Base-by-base conservation (phyloP, 2,113 vertebrate genomes). In the Triplophysa tibetana region DNA sequence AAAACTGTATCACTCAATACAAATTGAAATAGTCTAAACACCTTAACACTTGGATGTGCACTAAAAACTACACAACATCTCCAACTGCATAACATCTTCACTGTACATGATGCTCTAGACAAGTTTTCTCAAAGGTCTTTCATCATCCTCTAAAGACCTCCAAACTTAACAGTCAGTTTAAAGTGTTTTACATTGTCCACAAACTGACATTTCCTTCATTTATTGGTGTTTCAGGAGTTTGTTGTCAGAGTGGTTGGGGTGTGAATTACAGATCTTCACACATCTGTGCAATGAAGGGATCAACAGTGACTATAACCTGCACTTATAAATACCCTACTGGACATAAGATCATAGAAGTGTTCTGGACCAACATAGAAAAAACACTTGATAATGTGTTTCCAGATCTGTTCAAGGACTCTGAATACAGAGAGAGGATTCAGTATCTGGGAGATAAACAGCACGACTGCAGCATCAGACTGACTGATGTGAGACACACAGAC, bases 281-380 rank as follows among this genome's bases (percentile, higher is more conserved):
- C 3, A 33, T 29, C n/a, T 83, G 82, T 65, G 72, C 58, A 64
- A 12, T 83, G 65, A 60, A 77, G 13, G 8, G 29, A 5, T 83
- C 82, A 74, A 41, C 77, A 70, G 82, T 83, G 82, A 58, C 50
- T 33, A 70, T 83, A 11, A 60, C 10, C 13, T 62, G 48, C 38
- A 8, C 65, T 8, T 83, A 62, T 43, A 63, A 14, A 48, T 12
- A 78, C 1, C 75, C 62, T 66, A 0, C 21, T 56, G 17, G 4
- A 33, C 0, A 2, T 68, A 6, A 41, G 29, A 60, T 3, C 17
- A 13, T 8, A 9, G 24, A 2, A 6, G 29, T 0, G 0, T 74
- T 67, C 43, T 82, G 81, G 75, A 0, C 52, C 0, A 79, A 67
- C n/a, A 0, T 0, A 3, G 26, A 26, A 26, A 26, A 26, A 26